These are phyloP conservation scores for Nomada ferruginata DNA, from an alignment of 2,888 invertebrate genomes.

Conservation along the genomic window DNA sequence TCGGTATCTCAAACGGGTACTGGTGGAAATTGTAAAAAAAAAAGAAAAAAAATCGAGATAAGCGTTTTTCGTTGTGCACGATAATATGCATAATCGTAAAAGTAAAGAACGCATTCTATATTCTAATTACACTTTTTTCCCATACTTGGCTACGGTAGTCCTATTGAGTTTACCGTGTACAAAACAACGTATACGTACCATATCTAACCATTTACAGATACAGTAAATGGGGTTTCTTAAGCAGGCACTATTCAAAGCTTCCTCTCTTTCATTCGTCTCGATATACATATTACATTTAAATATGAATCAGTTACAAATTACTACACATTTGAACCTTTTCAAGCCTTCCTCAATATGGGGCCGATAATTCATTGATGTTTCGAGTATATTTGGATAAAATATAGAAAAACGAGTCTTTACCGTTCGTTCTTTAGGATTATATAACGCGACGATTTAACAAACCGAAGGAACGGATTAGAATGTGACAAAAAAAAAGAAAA, in stretches of 20 bases:
- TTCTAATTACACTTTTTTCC: slow-evolving; percentile 59
- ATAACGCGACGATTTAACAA: slow-evolving; percentile 28
- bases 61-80: slow-evolving; percentile 46
- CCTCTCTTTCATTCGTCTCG: slow-evolving; percentile 69
- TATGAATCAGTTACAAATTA: slow-evolving; percentile 67
- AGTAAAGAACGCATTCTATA: slow-evolving; percentile 43
- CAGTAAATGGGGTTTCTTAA: slow-evolving; percentile 74
- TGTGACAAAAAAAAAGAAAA: slow-evolving; percentile 7
- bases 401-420: slow-evolving; percentile 42
- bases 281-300: slow-evolving; percentile 66
- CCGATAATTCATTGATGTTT: slow-evolving; percentile 46
- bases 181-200: slow-evolving; percentile 64
- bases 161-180: slow-evolving; percentile 60
- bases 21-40: background rate
- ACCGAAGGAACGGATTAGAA: slow-evolving; percentile 14
- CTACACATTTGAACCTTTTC: slow-evolving; percentile 58
- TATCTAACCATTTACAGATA: slow-evolving; percentile 69
- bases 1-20: background rate
- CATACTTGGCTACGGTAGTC: slow-evolving; percentile 64
- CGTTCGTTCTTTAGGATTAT: slow-evolving; percentile 31
- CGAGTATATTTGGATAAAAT: slow-evolving; percentile 51
- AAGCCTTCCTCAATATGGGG: slow-evolving; percentile 58
- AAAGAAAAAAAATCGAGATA: background rate
- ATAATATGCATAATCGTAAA: slow-evolving; percentile 22
- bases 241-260: slow-evolving; percentile 84